phyloP scores from a whole-genome alignment of 1,140 invertebrate species.

The Drosophila lacertosa region DNA sequence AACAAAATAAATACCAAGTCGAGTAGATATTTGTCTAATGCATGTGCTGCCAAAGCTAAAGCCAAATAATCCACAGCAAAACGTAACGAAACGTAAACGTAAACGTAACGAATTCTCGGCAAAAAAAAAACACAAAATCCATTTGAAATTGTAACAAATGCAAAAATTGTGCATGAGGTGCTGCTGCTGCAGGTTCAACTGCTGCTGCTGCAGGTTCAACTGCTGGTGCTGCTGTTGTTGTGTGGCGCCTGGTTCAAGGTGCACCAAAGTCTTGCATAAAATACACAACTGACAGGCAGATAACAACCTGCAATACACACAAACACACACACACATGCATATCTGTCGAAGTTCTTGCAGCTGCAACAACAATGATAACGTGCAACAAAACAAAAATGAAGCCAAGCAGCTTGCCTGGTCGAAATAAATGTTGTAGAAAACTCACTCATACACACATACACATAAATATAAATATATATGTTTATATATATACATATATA shows the following conservation, averaged over 20 bases:
- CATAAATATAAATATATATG: no score
- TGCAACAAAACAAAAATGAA: conserved; percentile 52
- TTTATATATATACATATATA: no score
- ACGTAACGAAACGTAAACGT: conserved; percentile 39
- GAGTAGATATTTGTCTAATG: conserved; percentile 63
- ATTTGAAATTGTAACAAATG: conserved; percentile 64
- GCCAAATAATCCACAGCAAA: conserved; percentile 65
- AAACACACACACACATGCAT: conserved; percentile 17
- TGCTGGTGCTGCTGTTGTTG: background rate
- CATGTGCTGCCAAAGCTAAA: conserved; percentile 53
- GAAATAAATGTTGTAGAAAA: conserved; percentile 78
- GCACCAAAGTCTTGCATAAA: conserved; percentile 51
- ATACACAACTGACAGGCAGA: conserved; percentile 51
- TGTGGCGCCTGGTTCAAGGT: conserved; percentile 32
- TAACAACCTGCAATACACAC: conserved; percentile 38
- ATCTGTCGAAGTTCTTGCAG: conserved; percentile 60
- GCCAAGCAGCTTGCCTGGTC: conserved; percentile 58
- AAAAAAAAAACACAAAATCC: conserved; percentile 51
- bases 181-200: conserved; percentile 1
- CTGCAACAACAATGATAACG: conserved; percentile 66
- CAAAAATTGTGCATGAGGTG: conserved; percentile 41
- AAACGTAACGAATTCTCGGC: conserved; percentile 35
- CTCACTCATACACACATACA: conserved; percentile 33
- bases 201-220: conserved; percentile 3
- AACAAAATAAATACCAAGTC: conserved; percentile 66